Conservation (phyloP, 1,140 invertebrate genomes). For the Conopomorpha cramerella region DNA sequence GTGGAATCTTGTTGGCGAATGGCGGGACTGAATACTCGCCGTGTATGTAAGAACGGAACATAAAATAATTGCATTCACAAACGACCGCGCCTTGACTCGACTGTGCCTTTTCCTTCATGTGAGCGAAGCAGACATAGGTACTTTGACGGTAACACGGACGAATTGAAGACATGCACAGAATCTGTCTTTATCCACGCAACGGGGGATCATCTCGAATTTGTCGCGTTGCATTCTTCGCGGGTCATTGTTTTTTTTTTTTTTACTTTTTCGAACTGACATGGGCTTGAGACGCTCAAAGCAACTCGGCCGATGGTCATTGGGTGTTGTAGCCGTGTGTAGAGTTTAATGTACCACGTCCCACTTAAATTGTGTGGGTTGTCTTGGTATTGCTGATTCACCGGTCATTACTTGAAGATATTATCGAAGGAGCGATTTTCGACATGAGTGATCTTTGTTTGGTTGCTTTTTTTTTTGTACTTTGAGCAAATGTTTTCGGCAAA, state of each 20-base stretch:
- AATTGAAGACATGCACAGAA: no score
- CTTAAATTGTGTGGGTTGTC: slow-evolving; percentile 23
- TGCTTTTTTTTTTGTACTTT: no score
- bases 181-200: no score
- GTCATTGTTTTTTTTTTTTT: slow-evolving; percentile 40
- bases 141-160: no score
- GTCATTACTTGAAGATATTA: no score
- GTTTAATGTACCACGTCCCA: slow-evolving; percentile 17
- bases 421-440: slow-evolving; percentile 14
- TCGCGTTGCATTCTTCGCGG: slow-evolving; percentile 33
- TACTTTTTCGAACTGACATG: no score
- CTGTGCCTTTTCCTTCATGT: slow-evolving; percentile 24
- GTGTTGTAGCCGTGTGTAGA: no score
- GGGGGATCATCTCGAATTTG: slow-evolving; percentile 46
- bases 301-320: no score
- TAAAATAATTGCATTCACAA: slow-evolving; percentile 50
- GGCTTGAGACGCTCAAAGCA: no score
- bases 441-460: no score
- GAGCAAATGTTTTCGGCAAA: no score
- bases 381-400: slow-evolving; percentile 39
- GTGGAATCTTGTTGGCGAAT: no score
- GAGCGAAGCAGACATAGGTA: slow-evolving; percentile 20
- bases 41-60: slow-evolving; percentile 26
- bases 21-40: slow-evolving; percentile 18
- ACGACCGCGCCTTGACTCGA: slow-evolving; percentile 44